These are phyloP conservation scores for Ornithorhynchus anatinus DNA, from an alignment of 2,113 vertebrate species.

Conservation along the genomic window DNA sequence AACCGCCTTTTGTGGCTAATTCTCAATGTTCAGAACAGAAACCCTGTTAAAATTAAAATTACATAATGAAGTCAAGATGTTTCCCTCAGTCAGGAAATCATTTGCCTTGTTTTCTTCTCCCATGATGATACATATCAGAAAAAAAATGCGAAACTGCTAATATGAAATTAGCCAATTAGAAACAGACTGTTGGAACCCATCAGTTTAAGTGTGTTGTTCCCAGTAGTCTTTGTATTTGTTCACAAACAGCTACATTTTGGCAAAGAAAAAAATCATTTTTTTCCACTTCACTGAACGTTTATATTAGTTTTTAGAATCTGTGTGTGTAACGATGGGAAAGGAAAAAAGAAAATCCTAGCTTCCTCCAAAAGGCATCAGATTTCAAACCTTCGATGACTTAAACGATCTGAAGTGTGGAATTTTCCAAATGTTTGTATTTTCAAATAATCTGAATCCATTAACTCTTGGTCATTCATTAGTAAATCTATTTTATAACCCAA, in stretches of 20 bases:
- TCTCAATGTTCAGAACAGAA: constrained; percentile 40
- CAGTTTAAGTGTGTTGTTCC: constrained; percentile 16
- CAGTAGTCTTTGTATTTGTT: constrained; percentile 26
- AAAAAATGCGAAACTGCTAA: constrained; percentile 45
- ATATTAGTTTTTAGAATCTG: background rate
- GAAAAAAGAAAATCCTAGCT: background rate
- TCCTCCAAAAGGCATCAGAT: background rate
- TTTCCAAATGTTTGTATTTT: too few species aligned
- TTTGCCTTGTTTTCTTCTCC: constrained; percentile 44
- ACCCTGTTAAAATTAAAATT: constrained; percentile 48
- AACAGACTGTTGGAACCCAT: constrained; percentile 36
- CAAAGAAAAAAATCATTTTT: constrained; percentile 9
- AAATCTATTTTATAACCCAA: too few species aligned
- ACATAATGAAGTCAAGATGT: constrained; percentile 49
- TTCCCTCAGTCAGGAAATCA: constrained; percentile 45
- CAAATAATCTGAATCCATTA: too few species aligned
- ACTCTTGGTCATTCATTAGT: too few species aligned
- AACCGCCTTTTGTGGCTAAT: constrained; percentile 35
- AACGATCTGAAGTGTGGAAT: too few species aligned
- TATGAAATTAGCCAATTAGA: constrained; percentile 51
- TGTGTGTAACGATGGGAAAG: background rate
- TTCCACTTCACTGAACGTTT: background rate
- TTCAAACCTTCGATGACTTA: background rate
- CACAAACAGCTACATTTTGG: constrained; percentile 19
- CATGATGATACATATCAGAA: constrained; percentile 42